Evolutionary conservation across 2,888 invertebrate genomes (phyloP), one percentile per base, ranked within the genome.

Genomic region (Miltochrista miniata): DNA sequence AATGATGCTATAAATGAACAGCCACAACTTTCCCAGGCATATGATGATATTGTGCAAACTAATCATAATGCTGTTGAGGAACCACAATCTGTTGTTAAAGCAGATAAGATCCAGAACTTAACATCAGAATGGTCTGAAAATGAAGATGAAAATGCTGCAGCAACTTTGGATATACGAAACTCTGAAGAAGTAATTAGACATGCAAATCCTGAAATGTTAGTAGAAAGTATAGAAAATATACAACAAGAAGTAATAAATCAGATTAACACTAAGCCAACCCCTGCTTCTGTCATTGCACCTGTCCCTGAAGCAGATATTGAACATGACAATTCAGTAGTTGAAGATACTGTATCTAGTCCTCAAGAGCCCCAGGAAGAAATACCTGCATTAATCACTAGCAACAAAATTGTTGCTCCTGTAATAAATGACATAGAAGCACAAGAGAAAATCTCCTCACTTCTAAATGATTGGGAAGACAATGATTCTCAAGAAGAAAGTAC

Each of bases 391-490:
- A n/a, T n/a, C 8, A 34, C 10, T 13, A 11, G 12, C 12, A 12
- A 43, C 1, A 12, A 13, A 13, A 30, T 15, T n/a, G 31, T n/a
- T n/a, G 5, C 24, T 34, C 33, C 37, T 55, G 61, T 46, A 29
- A 40, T 45, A 49, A 55, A 38, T 9, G 54, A 61, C 47, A 53
- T 64, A 38, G 40, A 61, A 43, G 57, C 72, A 42, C 71, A 79
- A 62, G 74, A 79, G 61, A 88, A 90, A 68, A 85, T 90, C 56
- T 82, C 89, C 24, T 86, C 89, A 7, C 74, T 92, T 9, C 66
- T 92, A 12, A 87, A 87, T 76, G 92, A 92, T 64, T 92, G 92
- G 92, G 92, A 92, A 58, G 92, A 92, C 51, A 91, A 90, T 74
- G 91, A 91, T 64, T 86, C 85, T 14, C 90, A 90, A 63, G 85